Evolutionary conservation across 2,888 invertebrate species (phyloP).

Genomic region (Cerastis rubricosa): DNA sequence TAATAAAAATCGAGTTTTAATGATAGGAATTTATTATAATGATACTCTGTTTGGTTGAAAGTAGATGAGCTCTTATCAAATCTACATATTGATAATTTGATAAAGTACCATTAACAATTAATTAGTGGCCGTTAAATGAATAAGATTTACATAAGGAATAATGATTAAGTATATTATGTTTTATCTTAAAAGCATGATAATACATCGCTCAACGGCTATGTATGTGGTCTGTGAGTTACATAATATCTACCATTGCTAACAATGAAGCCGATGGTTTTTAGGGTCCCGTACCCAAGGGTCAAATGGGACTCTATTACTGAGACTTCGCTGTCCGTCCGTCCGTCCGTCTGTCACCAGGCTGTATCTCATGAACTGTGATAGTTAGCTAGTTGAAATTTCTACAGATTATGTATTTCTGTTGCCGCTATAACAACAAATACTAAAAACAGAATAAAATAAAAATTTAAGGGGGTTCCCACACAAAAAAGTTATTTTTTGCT

Average conservation of each 20-base stretch:
- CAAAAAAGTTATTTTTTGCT: too few species aligned
- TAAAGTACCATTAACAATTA: constrained; percentile 36
- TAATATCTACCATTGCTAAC: neutral
- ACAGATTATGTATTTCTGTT: too few species aligned
- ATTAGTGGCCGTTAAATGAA: constrained; percentile 39
- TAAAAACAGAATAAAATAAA: too few species aligned
- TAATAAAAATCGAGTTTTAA: constrained; percentile 16
- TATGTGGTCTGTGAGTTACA: neutral
- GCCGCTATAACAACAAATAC: too few species aligned
- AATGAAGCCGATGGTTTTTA: neutral
- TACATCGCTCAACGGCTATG: neutral
- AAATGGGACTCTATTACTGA: too few species aligned
- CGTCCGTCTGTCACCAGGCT: too few species aligned
- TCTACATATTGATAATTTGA: constrained; percentile 40
- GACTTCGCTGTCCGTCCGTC: too few species aligned
- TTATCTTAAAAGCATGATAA: constrained; percentile 7
- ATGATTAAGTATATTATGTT: constrained; percentile 10
- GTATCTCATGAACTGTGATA: too few species aligned
- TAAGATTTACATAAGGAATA: constrained; percentile 24
- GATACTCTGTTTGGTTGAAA: neutral
- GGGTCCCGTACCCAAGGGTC: too few species aligned
- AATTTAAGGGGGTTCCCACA: too few species aligned
- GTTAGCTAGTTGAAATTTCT: too few species aligned
- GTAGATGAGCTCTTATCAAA: constrained; percentile 9
- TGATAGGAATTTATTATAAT: constrained; percentile 17